phyloP scores from a whole-genome alignment of 2,797 vertebrate species.

The Hozukius guyotensis region DNA sequence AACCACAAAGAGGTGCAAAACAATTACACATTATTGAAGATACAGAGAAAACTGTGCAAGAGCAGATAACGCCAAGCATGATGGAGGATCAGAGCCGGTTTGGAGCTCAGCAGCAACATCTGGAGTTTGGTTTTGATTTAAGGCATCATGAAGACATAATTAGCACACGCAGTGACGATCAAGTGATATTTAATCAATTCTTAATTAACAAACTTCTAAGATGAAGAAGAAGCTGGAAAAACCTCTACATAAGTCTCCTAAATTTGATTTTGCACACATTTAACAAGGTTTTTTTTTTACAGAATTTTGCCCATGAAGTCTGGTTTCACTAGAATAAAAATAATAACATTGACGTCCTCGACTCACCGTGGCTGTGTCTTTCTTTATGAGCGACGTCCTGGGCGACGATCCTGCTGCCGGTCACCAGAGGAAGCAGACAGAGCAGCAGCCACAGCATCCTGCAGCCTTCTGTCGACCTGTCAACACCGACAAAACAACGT shows the following conservation, averaged over 20 bases:
- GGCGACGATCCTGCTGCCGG: background rate
- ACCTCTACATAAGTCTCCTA: too few relatives aligned
- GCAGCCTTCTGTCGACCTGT: conserved; percentile 28
- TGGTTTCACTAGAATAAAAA: background rate
- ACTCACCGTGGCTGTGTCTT: conserved; percentile 47
- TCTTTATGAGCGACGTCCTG: conserved; percentile 1
- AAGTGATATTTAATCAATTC: background rate
- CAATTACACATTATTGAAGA: too few relatives aligned
- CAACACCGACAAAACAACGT: conserved; percentile 3
- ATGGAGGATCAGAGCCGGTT: too few relatives aligned
- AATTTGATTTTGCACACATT: background rate
- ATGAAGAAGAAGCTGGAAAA: too few relatives aligned
- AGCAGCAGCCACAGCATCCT: conserved; percentile 69
- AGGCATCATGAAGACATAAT: background rate
- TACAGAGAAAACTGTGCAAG: too few relatives aligned
- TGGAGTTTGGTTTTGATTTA: background rate
- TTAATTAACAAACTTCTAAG: too few relatives aligned
- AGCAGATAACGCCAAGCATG: too few relatives aligned
- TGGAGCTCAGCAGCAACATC: background rate
- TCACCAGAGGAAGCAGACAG: conserved; percentile 29
- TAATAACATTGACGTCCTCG: too few relatives aligned
- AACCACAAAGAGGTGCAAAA: too few relatives aligned
- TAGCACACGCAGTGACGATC: background rate
- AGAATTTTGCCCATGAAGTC: background rate
- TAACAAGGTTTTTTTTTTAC: too few relatives aligned